Evolutionary conservation across 2,113 vertebrate genomes (phyloP), one percentile per base, ranked within the genome.

Genomic region (Rhinoptilus africanus): DNA sequence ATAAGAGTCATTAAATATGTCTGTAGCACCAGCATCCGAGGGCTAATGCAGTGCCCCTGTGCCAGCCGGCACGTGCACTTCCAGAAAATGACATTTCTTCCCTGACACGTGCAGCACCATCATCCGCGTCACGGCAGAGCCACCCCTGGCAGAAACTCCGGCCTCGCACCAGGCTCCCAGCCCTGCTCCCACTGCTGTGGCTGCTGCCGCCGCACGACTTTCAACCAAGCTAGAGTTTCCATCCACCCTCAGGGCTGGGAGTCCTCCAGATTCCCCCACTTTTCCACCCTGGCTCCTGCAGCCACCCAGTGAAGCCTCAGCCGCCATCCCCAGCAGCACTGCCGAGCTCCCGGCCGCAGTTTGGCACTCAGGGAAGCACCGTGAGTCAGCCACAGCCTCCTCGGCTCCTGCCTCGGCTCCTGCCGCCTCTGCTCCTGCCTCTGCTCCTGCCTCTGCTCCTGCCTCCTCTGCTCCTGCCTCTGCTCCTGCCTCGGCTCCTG

Each of bases 181-280:
- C 30, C 9, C 4, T 0, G 1, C 43, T 22, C 72, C 37, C 2
- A 2, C 19, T 82, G 56, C 50, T 2, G 1, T 1, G 24, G 32
- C n/a, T 6, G 3, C 66, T 53, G 67, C 41, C 69, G 35, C 64
- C 41, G 50, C n/a, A n/a, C n/a, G 43, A 23, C 26, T 64, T 59
- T 13, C 43, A 51, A 68, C 22, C 14, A 45, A 76, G 48, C 72
- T 41, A 19, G 6, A 43, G 10, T 68, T 73, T 89, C 59, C 30
- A 5, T 57, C 54, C 54, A 20, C 60, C 59, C 63, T 81, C 35
- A 35, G 68, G 12, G 27, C 12, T 81, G 30, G 43, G 54, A 89
- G 66, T n/a, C 21, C 47, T 85, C 47, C 72, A 50, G 20, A n/a
- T 77, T 84, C 30, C 26, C 69, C 21, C 39, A 37, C n/a, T 88